Evolutionary conservation across 2,113 vertebrate species (phyloP).

Genomic region (Gorilla gorilla): DNA sequence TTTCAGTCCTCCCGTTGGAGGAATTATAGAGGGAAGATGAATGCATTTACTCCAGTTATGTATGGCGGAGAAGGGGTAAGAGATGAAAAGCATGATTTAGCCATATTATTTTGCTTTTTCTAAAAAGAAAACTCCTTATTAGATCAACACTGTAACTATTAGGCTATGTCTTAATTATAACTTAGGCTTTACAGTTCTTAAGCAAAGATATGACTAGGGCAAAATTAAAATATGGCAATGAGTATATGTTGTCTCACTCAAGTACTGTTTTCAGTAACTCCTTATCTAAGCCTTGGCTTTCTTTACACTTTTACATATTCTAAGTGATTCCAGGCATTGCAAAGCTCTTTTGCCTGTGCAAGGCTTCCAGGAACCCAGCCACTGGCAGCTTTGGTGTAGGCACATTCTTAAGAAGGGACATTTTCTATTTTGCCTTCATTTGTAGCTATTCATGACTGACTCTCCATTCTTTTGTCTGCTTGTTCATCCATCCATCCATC

Average conservation of each 20-base stretch:
- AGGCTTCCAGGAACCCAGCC: constrained; percentile 10
- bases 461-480: not conserved
- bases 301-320: constrained; percentile 48
- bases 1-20: not conserved
- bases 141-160: constrained; percentile 75
- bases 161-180: constrained; percentile 71
- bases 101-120: constrained; percentile 63
- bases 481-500: not conserved
- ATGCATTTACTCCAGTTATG: not conserved
- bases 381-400: not conserved
- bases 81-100: constrained; percentile 32
- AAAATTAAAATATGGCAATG: constrained; percentile 69
- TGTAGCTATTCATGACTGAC: not conserved
- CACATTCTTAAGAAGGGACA: not conserved
- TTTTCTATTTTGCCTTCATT: not conserved
- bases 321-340: not conserved
- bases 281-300: constrained; percentile 15
- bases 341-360: not conserved
- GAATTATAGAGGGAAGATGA: not conserved
- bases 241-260: constrained; percentile 29
- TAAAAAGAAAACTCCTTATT: constrained; percentile 60
- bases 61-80: not conserved
- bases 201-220: constrained; percentile 69
- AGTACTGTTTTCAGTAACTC: constrained; percentile 53
- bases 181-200: constrained; percentile 34